Evolutionary conservation across 1,140 invertebrate genomes (phyloP).

Genomic region (Ceratosolen fusciceps): DNA sequence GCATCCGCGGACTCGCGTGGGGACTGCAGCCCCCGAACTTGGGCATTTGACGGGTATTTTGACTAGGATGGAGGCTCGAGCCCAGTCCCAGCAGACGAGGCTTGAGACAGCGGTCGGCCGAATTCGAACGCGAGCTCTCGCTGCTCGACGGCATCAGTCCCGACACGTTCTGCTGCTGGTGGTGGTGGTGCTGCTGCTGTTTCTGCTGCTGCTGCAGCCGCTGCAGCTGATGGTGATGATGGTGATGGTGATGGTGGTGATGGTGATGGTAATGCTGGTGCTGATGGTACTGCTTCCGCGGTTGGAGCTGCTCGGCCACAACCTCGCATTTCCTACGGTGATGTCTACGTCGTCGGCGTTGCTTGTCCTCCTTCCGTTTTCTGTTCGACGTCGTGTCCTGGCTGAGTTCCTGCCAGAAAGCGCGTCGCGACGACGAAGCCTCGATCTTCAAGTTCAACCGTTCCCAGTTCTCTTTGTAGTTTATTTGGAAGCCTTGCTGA

Average conservation of each 20-base stretch:
- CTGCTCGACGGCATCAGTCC: slow-evolving; percentile 54
- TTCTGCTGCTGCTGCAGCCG: background rate
- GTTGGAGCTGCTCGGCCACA: background rate
- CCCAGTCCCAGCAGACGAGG: slow-evolving; percentile 62
- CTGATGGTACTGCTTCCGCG: background rate
- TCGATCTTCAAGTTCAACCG: slow-evolving; percentile 68
- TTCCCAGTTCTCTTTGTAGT: slow-evolving; percentile 70
- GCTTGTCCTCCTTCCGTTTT: slow-evolving; percentile 53
- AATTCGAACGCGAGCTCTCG: slow-evolving; percentile 68
- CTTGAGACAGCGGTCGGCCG: slow-evolving; percentile 61
- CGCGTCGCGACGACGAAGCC: slow-evolving; percentile 57
- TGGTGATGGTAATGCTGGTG: background rate
- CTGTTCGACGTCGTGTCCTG: slow-evolving; percentile 53
- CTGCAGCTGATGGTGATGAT: background rate
- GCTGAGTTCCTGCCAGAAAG: slow-evolving; percentile 67
- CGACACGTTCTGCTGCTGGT: background rate
- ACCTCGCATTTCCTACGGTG: slow-evolving; percentile 61
- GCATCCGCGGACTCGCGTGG: slow-evolving; percentile 64
- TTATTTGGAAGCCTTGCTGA: slow-evolving; percentile 61
- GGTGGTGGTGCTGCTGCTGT: background rate
- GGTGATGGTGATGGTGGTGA: background rate
- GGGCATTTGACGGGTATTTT: slow-evolving; percentile 68
- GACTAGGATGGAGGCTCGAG: slow-evolving; percentile 66
- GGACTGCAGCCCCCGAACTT: slow-evolving; percentile 68
- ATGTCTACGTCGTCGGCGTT: slow-evolving; percentile 58